A percentile compares a stretch with the other conserved stretches of the same genome.
Evolutionary conservation across 2,888 invertebrate genomes (phyloP).

Genomic region (Azorinus chamasolen): DNA sequence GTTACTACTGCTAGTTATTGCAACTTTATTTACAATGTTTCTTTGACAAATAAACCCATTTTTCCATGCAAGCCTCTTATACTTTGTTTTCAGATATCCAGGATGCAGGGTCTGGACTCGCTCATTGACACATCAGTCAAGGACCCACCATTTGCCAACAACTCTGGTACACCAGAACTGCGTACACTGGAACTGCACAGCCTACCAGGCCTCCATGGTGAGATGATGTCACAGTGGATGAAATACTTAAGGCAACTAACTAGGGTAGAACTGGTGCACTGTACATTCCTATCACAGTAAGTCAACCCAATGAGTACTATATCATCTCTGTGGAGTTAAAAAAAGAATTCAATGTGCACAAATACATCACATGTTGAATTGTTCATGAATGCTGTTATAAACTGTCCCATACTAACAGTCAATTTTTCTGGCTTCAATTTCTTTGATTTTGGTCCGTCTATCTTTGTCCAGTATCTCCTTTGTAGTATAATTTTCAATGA

Average conservation of each 20-base stretch:
- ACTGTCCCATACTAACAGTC: too few species aligned
- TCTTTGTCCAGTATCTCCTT: too few species aligned
- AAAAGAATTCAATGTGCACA: too few species aligned
- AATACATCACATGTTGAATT: too few species aligned
- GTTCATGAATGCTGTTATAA: too few species aligned
- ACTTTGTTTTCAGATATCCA: slow-evolving; percentile 39
- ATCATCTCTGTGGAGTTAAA: neutral
- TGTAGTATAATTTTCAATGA: too few species aligned
- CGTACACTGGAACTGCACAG: slow-evolving; percentile 38
- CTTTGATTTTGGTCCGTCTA: too few species aligned
- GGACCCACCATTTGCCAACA: slow-evolving; percentile 40
- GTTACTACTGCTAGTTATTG: too few species aligned
- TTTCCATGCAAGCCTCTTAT: too few species aligned
- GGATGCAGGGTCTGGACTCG: slow-evolving; percentile 55
- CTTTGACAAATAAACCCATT: too few species aligned
- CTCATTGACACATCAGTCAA: slow-evolving; percentile 28
- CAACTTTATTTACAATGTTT: too few species aligned
- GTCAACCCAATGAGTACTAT: slow-evolving; percentile 6
- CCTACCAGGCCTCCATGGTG: slow-evolving; percentile 66
- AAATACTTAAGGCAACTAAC: slow-evolving; percentile 42
- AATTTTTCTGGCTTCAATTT: neutral
- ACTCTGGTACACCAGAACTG: slow-evolving; percentile 54
- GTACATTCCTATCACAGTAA: slow-evolving; percentile 63
- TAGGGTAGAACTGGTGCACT: slow-evolving; percentile 47
- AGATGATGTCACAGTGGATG: slow-evolving; percentile 49